A percentile compares a stretch with the other conserved stretches of the same genome.
Conservation (phyloP, 2,797 vertebrate genomes). For the Falco peregrinus region DNA sequence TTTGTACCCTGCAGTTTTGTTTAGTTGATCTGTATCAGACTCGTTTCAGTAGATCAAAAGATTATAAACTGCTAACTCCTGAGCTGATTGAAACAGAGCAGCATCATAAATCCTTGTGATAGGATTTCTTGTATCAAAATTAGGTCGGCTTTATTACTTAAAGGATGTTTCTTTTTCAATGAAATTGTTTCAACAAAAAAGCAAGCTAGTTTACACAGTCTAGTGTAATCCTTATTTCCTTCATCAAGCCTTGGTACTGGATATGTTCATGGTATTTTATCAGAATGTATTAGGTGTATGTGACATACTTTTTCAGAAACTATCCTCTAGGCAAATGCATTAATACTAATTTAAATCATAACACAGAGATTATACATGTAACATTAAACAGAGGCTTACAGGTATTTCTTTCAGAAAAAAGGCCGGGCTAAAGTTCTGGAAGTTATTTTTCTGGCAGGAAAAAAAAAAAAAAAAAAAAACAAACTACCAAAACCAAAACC, state of each 20-base stretch:
- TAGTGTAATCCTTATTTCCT: neutral
- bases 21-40: neutral
- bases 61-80: conserved; percentile 29
- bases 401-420: neutral
- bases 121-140: conserved; percentile 36
- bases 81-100: conserved; percentile 18
- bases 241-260: neutral
- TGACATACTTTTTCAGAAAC: neutral
- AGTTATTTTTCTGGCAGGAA: neutral
- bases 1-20: neutral
- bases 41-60: conserved; percentile 36
- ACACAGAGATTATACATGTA: neutral
- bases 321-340: neutral
- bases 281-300: neutral
- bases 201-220: neutral
- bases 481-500: neutral
- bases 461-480: too few species aligned
- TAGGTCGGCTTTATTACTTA: conserved; percentile 21
- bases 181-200: conserved; percentile 15
- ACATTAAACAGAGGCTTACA: neutral
- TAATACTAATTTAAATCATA: neutral
- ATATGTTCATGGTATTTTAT: neutral
- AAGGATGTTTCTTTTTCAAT: neutral
- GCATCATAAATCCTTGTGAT: neutral
- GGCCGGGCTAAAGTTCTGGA: neutral